Conservation (phyloP, 2,888 invertebrate genomes). For the Drosophila parthenogenetica region DNA sequence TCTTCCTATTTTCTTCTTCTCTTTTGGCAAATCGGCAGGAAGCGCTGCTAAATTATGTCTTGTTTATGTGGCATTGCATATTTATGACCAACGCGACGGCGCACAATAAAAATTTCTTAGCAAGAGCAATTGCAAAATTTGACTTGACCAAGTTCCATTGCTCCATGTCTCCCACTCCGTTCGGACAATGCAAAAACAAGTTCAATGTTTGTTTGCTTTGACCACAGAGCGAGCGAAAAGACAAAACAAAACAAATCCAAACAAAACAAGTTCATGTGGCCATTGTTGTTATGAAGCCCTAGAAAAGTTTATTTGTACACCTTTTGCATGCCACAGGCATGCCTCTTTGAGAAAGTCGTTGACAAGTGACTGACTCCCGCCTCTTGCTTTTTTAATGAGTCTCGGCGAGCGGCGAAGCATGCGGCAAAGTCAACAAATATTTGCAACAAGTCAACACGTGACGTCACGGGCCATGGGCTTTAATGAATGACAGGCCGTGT, state of each 20-base stretch:
- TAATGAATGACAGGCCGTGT: constrained; percentile 47
- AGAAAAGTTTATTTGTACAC: constrained; percentile 70
- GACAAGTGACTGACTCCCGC: constrained; percentile 50
- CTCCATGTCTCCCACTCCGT: constrained; percentile 27
- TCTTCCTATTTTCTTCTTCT: constrained; percentile 36
- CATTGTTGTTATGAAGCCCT: constrained; percentile 62
- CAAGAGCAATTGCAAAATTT: constrained; percentile 70
- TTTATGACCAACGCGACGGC: constrained; percentile 66
- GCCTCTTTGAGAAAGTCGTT: constrained; percentile 67
- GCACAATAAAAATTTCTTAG: constrained; percentile 71
- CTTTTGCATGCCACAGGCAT: constrained; percentile 50
- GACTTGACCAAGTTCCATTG: constrained; percentile 67
- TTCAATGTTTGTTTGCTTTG: constrained; percentile 76
- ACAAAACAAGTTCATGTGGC: constrained; percentile 51
- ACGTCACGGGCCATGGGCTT: constrained; percentile 35
- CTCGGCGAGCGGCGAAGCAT: constrained; percentile 51
- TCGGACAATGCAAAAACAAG: constrained; percentile 64
- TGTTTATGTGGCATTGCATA: constrained; percentile 80
- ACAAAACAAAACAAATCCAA: constrained; percentile 8
- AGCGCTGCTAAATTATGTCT: constrained; percentile 78
- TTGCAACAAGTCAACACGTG: constrained; percentile 79
- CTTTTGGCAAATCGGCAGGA: constrained; percentile 81
- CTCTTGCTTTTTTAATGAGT: constrained; percentile 56
- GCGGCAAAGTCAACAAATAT: constrained; percentile 70
- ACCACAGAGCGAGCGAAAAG: constrained; percentile 35